Evolutionary conservation across 2,888 invertebrate genomes (phyloP), one percentile per base, ranked within the genome.

Genomic region (Brachyopa scutellaris): DNA sequence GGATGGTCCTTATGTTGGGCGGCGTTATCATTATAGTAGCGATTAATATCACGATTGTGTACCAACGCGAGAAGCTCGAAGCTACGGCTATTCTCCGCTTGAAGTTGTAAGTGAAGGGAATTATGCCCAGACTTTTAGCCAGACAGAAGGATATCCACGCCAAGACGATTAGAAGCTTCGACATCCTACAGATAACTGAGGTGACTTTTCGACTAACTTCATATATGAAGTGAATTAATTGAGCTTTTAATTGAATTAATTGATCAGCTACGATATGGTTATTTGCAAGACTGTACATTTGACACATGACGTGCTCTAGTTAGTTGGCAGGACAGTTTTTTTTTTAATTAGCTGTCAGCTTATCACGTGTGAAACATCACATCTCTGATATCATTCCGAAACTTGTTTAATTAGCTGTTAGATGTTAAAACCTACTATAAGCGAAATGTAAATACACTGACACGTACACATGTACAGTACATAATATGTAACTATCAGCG

Each of bases 1-100:
- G 85, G 23, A 87, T 74, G 36, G 70, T 80, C 31, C 61, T 42
- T 40, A 85, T 74, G 64, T 85, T 86, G 23, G 64, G 73, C 4
- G 86, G 87, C 2, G 66, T 21, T 5, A 53, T 3, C 13, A 53
- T 17, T 1, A 21, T 19, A 8, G 77, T 61, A 19, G 15, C 23
- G 40, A 77, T 11, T n/a, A 66, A 53, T 31, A 72, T 42, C 7
- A 23, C 69, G 72, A 77, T 85, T 83, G 84, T 36, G 13, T 88
- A 86, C 13, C 84, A 70, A 26, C 84, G 85, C 84, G 80, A 78
- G 1, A 70, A 33, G 6, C 4, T 19, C 7, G 82, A 76, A 4
- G 40, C 9, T 21, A 19, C 49, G 0, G 72, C 70, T 2, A 9
- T 47, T 21, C 33, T 13, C 0, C 21, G 31, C 1, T 21, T 45